Conservation (phyloP, 2,797 vertebrate species). For the Sciaenops ocellatus region DNA sequence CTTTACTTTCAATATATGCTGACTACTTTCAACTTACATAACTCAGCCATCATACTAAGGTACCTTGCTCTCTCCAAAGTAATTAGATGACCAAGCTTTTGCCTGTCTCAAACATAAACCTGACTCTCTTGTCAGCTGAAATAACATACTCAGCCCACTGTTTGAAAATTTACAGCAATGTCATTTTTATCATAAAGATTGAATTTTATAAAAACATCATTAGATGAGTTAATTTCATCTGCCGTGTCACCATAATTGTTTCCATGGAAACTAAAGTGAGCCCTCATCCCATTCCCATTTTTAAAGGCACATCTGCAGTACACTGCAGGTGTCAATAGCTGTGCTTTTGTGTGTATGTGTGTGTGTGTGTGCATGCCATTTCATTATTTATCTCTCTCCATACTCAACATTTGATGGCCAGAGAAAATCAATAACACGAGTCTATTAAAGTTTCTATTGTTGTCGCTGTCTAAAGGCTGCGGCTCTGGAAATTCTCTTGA, state of each 20-base stretch:
- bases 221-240: background rate
- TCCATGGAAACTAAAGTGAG: slow-evolving; percentile 62
- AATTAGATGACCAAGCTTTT: slow-evolving; percentile 14
- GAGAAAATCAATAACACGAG: slow-evolving; percentile 51
- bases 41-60: background rate
- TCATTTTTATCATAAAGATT: slow-evolving; percentile 20
- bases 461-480: slow-evolving; percentile 13
- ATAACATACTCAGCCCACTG: background rate
- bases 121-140: background rate
- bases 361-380: background rate
- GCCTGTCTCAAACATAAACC: background rate
- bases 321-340: slow-evolving; percentile 21
- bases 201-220: background rate
- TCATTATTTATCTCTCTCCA: slow-evolving; percentile 39
- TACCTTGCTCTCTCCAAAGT: background rate
- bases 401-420: slow-evolving; percentile 48
- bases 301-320: slow-evolving; percentile 5
- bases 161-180: slow-evolving; percentile 2
- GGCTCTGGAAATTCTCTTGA: slow-evolving; percentile 36
- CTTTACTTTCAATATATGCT: no score
- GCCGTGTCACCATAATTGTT: slow-evolving; percentile 48
- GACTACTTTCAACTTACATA: background rate
- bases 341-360: background rate
- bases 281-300: slow-evolving; percentile 11
- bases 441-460: slow-evolving; percentile 50